Evolutionary conservation across 2,113 vertebrate genomes (phyloP).

Genomic region (Ophthalmolycus amberensis): DNA sequence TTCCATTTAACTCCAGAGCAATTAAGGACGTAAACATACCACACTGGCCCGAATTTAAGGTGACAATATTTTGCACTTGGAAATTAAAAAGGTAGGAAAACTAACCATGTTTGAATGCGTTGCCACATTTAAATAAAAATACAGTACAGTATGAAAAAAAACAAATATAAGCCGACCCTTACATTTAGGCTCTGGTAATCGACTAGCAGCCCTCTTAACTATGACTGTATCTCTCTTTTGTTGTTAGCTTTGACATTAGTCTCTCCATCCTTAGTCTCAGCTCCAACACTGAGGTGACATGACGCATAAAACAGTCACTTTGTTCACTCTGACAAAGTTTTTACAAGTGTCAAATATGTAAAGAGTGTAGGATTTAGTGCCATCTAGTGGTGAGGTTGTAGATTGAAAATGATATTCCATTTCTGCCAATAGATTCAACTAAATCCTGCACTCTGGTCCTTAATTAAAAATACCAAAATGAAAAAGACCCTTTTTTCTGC

Average conservation of each 20-base stretch:
- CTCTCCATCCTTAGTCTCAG: neutral
- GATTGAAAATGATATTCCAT: neutral
- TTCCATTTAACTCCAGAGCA: conserved; percentile 15
- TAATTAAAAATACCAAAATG: neutral
- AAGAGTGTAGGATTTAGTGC: neutral
- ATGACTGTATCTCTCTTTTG: neutral
- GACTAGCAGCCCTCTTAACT: neutral
- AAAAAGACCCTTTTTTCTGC: neutral
- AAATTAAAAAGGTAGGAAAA: neutral
- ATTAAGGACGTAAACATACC: conserved; percentile 6
- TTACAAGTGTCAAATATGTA: neutral
- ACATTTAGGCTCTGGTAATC: neutral
- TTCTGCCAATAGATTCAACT: neutral
- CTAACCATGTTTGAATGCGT: neutral
- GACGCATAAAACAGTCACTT: neutral
- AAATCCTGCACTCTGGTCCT: neutral
- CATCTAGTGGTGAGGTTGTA: neutral
- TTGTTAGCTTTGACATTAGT: neutral
- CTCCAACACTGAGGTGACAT: neutral
- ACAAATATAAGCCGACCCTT: neutral
- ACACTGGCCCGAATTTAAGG: conserved; percentile 11
- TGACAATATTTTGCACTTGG: neutral
- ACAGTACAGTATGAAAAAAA: neutral
- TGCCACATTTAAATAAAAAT: neutral
- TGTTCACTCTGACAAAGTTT: neutral